Evolutionary conservation across 1,140 invertebrate species (phyloP), one percentile per base, ranked within the genome.

Genomic region (Brevipalpus yothersi): DNA sequence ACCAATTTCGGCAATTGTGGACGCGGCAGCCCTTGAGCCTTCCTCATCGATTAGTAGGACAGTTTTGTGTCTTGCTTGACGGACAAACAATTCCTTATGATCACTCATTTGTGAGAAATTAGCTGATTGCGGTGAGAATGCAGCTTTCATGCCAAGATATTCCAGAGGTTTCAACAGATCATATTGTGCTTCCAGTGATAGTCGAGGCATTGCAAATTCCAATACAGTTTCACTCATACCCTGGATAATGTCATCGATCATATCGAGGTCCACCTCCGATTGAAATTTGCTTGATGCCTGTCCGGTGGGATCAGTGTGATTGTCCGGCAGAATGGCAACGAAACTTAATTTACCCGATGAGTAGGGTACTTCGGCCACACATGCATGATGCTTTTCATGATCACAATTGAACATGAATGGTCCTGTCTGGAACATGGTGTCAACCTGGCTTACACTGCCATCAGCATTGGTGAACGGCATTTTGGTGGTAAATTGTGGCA

Each of bases 11-110:
- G 64, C 57, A 1, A 76, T 81, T 60, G 84, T 85, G 8, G 81
- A 79, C 0, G 80, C 82, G 12, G 79, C 73, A 11, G 84, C 84
- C 23, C 79, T 75, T 12, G 80, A 86, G 23, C 85, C 85, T 65
- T 83, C 75, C 68, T 88, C 84, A 60, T 82, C 80, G 0, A 88
- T 80, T 66, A 84, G 80, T 66, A 89, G 82, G 63, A 80, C 78
- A 17, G 83, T 81, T 67, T 84, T 84, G 66, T 89, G 85, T 13
- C 84, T 67, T 11, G 88, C 75, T 75, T 72, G 67, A 68, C 74
- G 64, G 67, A 81, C 64, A 76, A 72, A 72, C 66, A 80, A 54
- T 5, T 71, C 59, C 9, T 21, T 43, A 8, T 39, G 4, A 23
- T 53, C 51, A 11, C 43, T 19, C 17, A 58, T 42, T 42, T 57